These are phyloP conservation scores for Gorilla gorilla DNA, from an alignment of 2,113 vertebrate genomes.

Conservation along the genomic window DNA sequence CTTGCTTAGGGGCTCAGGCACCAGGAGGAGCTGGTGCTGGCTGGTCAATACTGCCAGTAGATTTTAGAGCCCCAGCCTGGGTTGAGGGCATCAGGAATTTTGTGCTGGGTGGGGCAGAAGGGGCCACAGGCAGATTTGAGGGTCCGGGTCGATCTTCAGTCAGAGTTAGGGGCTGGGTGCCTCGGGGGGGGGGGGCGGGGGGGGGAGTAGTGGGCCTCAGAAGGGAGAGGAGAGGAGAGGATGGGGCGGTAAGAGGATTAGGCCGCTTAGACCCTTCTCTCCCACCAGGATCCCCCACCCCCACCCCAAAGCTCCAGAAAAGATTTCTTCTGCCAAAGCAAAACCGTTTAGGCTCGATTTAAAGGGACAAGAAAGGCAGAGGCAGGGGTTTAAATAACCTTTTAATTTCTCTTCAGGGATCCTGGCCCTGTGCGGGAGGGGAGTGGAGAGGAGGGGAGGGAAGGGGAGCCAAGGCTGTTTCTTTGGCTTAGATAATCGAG, in stretches of 20 bases:
- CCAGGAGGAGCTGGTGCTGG: background rate
- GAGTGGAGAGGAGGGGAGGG: background rate
- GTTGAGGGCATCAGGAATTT: constrained; percentile 41
- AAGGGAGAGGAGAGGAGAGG: constrained; percentile 95
- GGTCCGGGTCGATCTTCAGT: constrained; percentile 26
- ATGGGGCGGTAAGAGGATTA: constrained; percentile 99
- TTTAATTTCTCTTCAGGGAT: constrained; percentile 79
- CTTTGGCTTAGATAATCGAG: background rate
- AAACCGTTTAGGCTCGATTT: constrained; percentile 99
- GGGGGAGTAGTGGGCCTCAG: constrained; percentile 95
- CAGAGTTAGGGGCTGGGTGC: constrained; percentile 87
- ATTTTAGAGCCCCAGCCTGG: constrained; percentile 23
- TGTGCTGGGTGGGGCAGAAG: constrained; percentile 78
- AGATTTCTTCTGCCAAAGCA: constrained; percentile 98
- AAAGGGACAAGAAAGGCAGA: constrained; percentile 94
- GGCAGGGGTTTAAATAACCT: constrained; percentile 78
- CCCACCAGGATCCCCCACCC: constrained; percentile 89
- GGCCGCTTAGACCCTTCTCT: constrained; percentile 99
- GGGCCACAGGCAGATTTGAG: constrained; percentile 86
- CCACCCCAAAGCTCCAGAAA: constrained; percentile 91
- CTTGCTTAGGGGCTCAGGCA: background rate
- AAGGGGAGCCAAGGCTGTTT: background rate
- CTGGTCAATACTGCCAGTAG: background rate
- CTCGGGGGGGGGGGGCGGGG: constrained; percentile 87
- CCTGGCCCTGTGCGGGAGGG: constrained; percentile 8